These are phyloP conservation scores for Heterohyrax brucei DNA, from an alignment of 2,797 vertebrate genomes.

Conservation along the genomic window DNA sequence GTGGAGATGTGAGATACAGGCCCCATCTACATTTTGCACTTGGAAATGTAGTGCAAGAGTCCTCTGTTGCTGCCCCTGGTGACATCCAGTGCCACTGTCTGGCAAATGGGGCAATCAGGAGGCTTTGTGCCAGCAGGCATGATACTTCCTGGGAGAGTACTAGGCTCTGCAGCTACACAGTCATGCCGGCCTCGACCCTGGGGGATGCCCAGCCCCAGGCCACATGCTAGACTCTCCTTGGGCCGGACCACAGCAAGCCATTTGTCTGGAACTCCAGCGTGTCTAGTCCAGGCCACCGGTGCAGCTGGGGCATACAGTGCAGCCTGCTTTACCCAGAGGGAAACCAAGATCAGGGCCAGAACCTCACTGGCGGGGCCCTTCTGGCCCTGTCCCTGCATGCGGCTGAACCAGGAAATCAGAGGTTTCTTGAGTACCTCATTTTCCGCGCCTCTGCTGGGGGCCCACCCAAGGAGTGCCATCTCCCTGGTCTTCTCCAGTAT, in stretches of 20 bases:
- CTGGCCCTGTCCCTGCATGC: accelerated
- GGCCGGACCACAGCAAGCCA: neutral
- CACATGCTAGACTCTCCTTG: neutral
- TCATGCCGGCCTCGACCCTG: neutral
- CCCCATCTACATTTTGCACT: neutral
- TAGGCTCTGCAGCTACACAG: neutral
- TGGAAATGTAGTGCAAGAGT: neutral
- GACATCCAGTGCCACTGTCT: neutral
- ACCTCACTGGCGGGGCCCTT: too few species aligned
- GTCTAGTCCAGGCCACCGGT: too few species aligned
- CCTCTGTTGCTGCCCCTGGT: neutral
- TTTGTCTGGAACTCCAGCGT: too few species aligned
- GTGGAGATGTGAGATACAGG: neutral
- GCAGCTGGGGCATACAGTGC: too few species aligned
- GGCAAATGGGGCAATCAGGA: neutral
- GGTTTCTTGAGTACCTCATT: too few species aligned
- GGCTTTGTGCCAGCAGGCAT: neutral
- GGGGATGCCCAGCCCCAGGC: accelerated
- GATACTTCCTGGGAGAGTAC: neutral
- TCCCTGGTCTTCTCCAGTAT: neutral
- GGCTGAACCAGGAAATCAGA: too few species aligned
- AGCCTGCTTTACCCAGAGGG: too few species aligned
- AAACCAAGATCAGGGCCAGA: neutral
- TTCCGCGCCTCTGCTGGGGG: neutral
- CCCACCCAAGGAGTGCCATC: too few species aligned